These are phyloP conservation scores for Dendroctonus valens DNA, from an alignment of 1,140 invertebrate species.

Conservation along the genomic window DNA sequence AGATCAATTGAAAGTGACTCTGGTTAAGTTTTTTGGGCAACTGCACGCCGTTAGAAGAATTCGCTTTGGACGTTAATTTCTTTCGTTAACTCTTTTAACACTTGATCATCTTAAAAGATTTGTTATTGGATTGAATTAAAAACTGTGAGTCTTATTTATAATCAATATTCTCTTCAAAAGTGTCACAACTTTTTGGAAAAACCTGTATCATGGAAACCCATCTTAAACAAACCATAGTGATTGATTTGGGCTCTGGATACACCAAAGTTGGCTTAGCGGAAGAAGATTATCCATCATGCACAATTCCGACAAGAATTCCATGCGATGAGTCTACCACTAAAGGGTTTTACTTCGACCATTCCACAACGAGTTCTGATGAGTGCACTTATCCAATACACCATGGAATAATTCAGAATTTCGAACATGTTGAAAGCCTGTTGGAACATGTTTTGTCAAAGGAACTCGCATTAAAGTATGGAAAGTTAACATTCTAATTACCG, in stretches of 20 bases:
- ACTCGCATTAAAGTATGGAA: constrained; percentile 16
- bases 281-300: constrained; percentile 18
- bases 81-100: not conserved
- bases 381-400: constrained; percentile 15
- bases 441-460: constrained; percentile 15
- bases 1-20: no score
- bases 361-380: not conserved
- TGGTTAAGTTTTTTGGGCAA: no score
- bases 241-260: constrained; percentile 24
- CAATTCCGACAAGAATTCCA: constrained; percentile 12
- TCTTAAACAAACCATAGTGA: constrained; percentile 23
- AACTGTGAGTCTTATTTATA: no score
- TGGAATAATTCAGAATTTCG: constrained; percentile 27
- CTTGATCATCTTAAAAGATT: not conserved
- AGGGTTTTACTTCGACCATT: constrained; percentile 4
- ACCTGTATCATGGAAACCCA: not conserved
- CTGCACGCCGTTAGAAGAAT: no score
- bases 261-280: constrained; percentile 29
- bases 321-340: not conserved
- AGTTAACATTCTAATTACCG: not conserved
- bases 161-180: not conserved
- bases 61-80: no score
- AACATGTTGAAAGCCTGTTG: constrained; percentile 20
- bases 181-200: not conserved
- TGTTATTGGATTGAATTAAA: no score